phyloP scores from a whole-genome alignment of 2,113 vertebrate species.

The Gnathonemus echidnorhynchus region DNA sequence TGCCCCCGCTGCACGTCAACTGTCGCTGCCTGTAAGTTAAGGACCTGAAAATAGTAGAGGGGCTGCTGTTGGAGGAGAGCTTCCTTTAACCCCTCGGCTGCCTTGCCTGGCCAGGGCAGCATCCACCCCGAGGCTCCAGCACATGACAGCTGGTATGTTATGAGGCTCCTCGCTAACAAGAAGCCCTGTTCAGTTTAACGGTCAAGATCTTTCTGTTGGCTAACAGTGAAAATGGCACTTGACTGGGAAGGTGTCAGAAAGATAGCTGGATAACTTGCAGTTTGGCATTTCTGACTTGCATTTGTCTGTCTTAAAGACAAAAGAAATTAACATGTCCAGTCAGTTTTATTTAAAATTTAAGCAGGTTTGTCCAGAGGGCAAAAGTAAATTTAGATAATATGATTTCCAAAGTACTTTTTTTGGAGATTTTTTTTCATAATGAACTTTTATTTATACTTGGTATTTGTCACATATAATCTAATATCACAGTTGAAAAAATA shows the following conservation, averaged over 20 bases:
- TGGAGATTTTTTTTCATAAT: background rate
- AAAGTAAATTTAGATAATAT: background rate
- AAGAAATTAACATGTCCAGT: background rate
- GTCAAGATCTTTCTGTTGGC: background rate
- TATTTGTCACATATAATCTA: background rate
- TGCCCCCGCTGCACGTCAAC: constrained; percentile 47
- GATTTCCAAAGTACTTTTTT: background rate
- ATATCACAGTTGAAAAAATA: background rate
- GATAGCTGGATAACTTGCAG: background rate
- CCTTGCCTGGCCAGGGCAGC: background rate
- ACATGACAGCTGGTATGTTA: background rate
- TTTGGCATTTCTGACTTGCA: background rate
- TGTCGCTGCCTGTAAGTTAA: constrained; percentile 61
- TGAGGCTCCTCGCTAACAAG: background rate
- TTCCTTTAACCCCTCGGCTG: constrained; percentile 45
- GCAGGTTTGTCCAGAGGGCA: background rate
- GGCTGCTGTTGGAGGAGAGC: constrained; percentile 41
- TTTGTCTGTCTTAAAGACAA: background rate
- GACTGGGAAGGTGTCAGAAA: background rate
- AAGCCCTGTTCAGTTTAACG: background rate
- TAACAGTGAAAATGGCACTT: background rate
- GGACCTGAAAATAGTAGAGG: constrained; percentile 64
- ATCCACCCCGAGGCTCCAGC: background rate
- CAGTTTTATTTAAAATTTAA: background rate
- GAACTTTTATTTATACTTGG: background rate